Evolutionary conservation across 2,113 vertebrate genomes (phyloP).

Genomic region (Pagrus major): DNA sequence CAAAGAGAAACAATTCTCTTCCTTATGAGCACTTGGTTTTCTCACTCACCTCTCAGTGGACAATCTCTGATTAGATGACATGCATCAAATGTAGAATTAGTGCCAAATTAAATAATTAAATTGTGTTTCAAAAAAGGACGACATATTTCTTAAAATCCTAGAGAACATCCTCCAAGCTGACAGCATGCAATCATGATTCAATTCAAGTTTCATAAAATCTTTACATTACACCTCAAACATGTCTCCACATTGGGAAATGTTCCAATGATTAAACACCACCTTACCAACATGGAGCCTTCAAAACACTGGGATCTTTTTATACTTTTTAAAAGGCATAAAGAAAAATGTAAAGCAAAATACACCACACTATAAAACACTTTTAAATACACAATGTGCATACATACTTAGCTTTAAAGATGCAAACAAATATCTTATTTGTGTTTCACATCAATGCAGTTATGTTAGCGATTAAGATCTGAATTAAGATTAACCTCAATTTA

Average conservation of each 20-base stretch:
- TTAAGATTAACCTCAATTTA: background rate
- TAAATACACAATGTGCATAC: conserved; percentile 54
- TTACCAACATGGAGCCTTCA: background rate
- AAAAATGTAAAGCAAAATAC: conserved; percentile 19
- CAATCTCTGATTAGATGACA: background rate
- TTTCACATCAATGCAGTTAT: background rate
- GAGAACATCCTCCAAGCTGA: background rate
- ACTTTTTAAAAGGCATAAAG: conserved; percentile 45
- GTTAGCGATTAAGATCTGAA: conserved; percentile 16
- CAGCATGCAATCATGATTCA: background rate
- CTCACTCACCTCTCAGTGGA: background rate
- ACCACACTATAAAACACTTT: conserved; percentile 35
- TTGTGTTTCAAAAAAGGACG: background rate
- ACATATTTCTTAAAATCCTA: conserved; percentile 21
- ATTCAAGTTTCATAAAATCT: conserved; percentile 18
- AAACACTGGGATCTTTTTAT: background rate
- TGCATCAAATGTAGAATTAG: background rate
- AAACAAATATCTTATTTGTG: conserved; percentile 8
- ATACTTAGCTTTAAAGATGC: conserved; percentile 13
- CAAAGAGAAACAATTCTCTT: background rate
- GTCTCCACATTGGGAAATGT: background rate
- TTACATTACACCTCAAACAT: background rate
- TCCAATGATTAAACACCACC: conserved; percentile 9
- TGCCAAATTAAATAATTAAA: background rate
- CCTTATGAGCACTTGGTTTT: background rate